Evolutionary conservation across 2,888 invertebrate species (phyloP).

Genomic region (Stenodera caucasica): DNA sequence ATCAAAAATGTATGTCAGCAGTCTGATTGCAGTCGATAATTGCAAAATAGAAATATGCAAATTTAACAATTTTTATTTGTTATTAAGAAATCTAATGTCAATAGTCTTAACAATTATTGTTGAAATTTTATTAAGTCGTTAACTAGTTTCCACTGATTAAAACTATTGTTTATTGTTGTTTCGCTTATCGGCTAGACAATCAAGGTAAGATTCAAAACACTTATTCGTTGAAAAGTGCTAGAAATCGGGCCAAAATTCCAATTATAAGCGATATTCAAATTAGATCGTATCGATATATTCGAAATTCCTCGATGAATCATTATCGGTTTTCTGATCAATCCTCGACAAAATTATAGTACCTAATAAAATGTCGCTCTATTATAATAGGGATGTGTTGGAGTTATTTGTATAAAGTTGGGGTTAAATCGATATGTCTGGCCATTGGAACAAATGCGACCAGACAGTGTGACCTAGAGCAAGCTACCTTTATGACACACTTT

Average conservation of each 20-base stretch:
- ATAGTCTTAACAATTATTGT: background rate
- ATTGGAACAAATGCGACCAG: conserved; percentile 41
- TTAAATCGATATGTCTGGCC: conserved; percentile 28
- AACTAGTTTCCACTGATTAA: background rate
- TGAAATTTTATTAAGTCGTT: background rate
- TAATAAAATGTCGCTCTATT: conserved; percentile 11
- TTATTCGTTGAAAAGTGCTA: too few relatives aligned
- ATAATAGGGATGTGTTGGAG: conserved; percentile 8
- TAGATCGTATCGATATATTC: too few relatives aligned
- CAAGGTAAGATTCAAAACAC: conserved; percentile 12
- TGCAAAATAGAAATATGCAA: conserved; percentile 27
- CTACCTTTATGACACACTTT: conserved; percentile 45
- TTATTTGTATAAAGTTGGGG: conserved; percentile 11
- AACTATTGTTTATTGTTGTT: conserved; percentile 6
- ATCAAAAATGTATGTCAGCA: conserved; percentile 25
- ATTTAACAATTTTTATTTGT: conserved; percentile 18
- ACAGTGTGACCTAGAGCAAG: conserved; percentile 50
- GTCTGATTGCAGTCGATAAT: conserved; percentile 24
- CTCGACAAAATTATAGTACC: too few relatives aligned
- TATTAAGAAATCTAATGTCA: conserved; percentile 15
- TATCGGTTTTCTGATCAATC: conserved; percentile 18
- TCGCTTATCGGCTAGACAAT: conserved; percentile 9
- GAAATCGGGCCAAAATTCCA: too few relatives aligned
- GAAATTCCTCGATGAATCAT: conserved; percentile 9
- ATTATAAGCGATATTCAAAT: too few relatives aligned